Percentiles rank a stretch among this genome's conserved stretches.
phyloP scores from a whole-genome alignment of 2,797 vertebrate species.

The Diceros bicornis region DNA sequence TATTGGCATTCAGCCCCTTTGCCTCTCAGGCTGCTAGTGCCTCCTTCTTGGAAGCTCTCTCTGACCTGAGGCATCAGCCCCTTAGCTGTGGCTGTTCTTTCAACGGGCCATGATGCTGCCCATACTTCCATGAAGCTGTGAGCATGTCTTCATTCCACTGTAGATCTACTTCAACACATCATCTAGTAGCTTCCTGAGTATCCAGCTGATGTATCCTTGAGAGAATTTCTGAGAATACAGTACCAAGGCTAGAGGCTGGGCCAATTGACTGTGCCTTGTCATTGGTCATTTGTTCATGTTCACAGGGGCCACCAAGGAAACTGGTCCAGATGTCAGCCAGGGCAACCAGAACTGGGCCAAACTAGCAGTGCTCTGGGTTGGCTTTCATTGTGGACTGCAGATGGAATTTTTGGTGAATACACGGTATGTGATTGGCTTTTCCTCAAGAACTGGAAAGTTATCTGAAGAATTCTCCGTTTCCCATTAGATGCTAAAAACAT shows the following conservation, averaged over 20 bases:
- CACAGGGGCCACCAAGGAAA: constrained; percentile 15
- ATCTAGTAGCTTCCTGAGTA: neutral
- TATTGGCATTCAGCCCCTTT: neutral
- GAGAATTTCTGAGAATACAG: neutral
- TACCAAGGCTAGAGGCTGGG: neutral
- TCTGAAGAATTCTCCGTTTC: constrained; percentile 65
- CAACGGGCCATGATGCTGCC: neutral
- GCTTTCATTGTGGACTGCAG: neutral
- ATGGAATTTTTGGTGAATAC: neutral
- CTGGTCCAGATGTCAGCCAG: neutral
- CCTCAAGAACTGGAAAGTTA: constrained; percentile 58
- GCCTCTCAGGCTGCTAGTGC: neutral
- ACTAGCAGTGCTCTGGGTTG: neutral
- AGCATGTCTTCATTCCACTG: neutral
- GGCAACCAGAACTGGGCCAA: neutral
- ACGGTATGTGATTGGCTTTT: neutral
- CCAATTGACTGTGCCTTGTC: neutral
- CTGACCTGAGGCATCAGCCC: neutral
- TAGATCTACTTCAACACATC: neutral
- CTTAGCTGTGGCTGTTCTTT: neutral
- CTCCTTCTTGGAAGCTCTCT: neutral
- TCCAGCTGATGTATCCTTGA: neutral
- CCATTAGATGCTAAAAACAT: constrained; percentile 57
- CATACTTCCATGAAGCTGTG: neutral
- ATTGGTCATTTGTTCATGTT: neutral